phyloP scores from a whole-genome alignment of 2,888 invertebrate species.

The Smittia aterrima region DNA sequence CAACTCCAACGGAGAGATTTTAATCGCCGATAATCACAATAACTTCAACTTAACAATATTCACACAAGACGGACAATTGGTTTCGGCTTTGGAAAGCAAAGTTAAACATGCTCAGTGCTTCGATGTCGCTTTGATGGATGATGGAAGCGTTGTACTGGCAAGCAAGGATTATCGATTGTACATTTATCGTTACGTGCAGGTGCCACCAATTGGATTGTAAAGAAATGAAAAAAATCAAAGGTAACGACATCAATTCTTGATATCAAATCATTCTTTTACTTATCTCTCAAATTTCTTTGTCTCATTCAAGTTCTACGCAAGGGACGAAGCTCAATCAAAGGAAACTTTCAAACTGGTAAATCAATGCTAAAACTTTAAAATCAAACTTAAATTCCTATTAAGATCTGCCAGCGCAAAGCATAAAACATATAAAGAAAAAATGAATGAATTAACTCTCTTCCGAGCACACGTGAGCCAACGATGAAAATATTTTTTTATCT shows the following conservation, averaged over 20 bases:
- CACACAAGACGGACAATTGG: slow-evolving; percentile 94
- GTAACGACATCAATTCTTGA: no score
- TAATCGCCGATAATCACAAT: slow-evolving; percentile 99
- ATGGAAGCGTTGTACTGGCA: slow-evolving; percentile 96
- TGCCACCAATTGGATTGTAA: slow-evolving; percentile 81
- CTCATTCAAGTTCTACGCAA: no score
- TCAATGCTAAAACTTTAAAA: no score
- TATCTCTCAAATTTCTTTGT: neutral
- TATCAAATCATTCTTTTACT: no score
- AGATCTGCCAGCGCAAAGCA: no score
- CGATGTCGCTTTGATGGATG: slow-evolving; percentile 98
- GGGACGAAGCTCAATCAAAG: no score
- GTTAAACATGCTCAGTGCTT: slow-evolving; percentile 99
- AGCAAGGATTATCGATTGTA: slow-evolving; percentile 99
- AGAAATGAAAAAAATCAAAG: neutral
- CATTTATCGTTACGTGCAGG: slow-evolving; percentile 97
- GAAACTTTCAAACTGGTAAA: no score
- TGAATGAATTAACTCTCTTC: no score
- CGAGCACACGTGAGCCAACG: no score
- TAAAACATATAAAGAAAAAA: no score
- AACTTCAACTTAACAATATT: slow-evolving; percentile 99
- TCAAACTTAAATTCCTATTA: no score
- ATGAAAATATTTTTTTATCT: no score
- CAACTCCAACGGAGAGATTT: slow-evolving; percentile 92
- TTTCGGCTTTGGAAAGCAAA: slow-evolving; percentile 97